Percentiles rank a stretch among this genome's conserved stretches.
Evolutionary conservation across 2,888 invertebrate species (phyloP).

Genomic region (Melinopterus prodromus): DNA sequence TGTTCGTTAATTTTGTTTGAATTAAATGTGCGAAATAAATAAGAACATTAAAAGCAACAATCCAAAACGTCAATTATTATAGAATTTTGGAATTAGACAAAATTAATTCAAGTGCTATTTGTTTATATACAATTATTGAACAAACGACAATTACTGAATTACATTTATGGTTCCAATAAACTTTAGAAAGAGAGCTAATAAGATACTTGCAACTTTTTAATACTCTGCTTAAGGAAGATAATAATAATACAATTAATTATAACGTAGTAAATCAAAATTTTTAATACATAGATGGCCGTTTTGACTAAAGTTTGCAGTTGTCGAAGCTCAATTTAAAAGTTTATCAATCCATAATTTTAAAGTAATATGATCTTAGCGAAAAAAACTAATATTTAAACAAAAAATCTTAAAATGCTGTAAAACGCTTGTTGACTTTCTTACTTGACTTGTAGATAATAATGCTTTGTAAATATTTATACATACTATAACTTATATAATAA

Average conservation of each 20-base stretch:
- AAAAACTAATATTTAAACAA: background rate
- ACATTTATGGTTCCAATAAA: constrained; percentile 8
- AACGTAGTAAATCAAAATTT: background rate
- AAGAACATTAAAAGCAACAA: constrained; percentile 13
- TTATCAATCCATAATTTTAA: background rate
- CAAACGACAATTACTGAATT: constrained; percentile 10
- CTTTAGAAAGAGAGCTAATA: constrained; percentile 5
- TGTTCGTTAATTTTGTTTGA: background rate
- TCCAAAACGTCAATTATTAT: constrained; percentile 21
- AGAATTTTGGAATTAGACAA: constrained; percentile 12
- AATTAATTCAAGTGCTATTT: constrained; percentile 11
- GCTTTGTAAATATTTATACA: background rate
- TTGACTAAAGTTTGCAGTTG: constrained; percentile 4
- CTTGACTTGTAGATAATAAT: background rate
- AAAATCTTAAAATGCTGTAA: background rate
- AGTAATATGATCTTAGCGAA: background rate
- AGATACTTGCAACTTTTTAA: constrained; percentile 7
- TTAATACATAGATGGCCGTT: background rate
- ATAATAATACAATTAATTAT: background rate
- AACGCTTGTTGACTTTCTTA: constrained; percentile 4
- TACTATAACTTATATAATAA: background rate
- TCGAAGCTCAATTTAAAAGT: background rate
- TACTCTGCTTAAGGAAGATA: background rate
- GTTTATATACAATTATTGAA: constrained; percentile 16
- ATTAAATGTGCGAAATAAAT: constrained; percentile 6